Base-by-base conservation (phyloP, 2,113 vertebrate species). In the Ceyx melanurus region DNA sequence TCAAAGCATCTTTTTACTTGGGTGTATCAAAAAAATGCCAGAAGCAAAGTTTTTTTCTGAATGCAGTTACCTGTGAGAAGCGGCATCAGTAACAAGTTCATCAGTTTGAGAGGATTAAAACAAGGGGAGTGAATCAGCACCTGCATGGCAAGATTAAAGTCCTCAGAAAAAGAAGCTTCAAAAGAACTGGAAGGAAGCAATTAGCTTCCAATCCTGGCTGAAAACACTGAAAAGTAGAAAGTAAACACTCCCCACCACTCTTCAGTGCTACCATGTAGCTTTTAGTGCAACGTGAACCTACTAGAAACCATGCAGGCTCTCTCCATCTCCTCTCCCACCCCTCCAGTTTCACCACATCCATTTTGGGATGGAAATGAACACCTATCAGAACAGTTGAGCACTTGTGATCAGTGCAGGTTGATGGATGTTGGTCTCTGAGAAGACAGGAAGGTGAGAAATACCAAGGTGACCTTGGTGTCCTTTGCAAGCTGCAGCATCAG, bases 381-480 rank as follows among this genome's bases (percentile, higher is more conserved):
- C 2, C 11, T 5, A 11, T 22, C 56, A 70, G 42, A 73, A 58
- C 40, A 71, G 61, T 22, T 50, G 26, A 25, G 28, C 17, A 35
- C n/a, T 4, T 48, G 33, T 2, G 0, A 68, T 25, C 15, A 9
- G 4, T 7, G 29, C 29, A 62, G 51, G 37, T 4, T 10, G 13
- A 14, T 16, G 22, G 8, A 10, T 15, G 29, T 26, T 51, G 73
- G 26, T 42, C 20, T 26, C 25, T 51, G 6, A 66, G 28, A n/a
- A 56, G 33, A 18, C 17, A 22, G 35, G 26, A 13, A 19, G 10
- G 51, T 29, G 11, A 86, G 68, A 79, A 42, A 23, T 6, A 17
- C 33, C 22, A 29, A 43, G 4, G 1, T 37, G 50, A 22, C 22
- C 43, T 17, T 1, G 0, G 35, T 19, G 35, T 54, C 16, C 45